Percentiles rank a stretch among this genome's conserved stretches.
Conservation (phyloP, 2,113 vertebrate genomes). For the Miniopterus natalensis region DNA sequence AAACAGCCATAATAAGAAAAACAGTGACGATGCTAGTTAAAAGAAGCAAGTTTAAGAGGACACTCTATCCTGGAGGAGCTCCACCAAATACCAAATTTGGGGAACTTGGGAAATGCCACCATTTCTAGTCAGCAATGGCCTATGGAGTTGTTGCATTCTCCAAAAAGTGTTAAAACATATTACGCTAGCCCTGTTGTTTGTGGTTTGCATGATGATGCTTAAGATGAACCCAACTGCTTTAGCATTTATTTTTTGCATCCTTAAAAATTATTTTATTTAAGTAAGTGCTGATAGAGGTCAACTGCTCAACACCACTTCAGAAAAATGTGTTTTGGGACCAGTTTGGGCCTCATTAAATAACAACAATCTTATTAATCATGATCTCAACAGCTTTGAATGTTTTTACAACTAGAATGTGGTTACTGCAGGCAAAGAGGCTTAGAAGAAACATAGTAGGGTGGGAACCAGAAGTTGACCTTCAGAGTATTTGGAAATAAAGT, state of each 20-base stretch:
- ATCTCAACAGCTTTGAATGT: background rate
- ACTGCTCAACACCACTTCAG: background rate
- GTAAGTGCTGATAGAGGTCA: background rate
- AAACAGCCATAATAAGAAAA: conserved; percentile 16
- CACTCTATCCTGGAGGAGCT: background rate
- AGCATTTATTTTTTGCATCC: background rate
- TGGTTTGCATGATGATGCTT: background rate
- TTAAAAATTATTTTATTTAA: conserved; percentile 65
- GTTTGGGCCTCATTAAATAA: background rate
- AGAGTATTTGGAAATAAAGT: background rate
- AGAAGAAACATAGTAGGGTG: background rate
- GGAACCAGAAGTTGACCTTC: background rate
- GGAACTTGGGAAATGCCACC: conserved; percentile 42
- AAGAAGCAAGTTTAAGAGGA: conserved; percentile 7
- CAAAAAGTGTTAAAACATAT: conserved; percentile 1
- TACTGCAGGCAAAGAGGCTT: background rate
- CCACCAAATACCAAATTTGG: background rate
- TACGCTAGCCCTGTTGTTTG: background rate
- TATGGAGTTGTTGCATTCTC: background rate
- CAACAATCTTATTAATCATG: background rate
- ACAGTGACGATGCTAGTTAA: background rate
- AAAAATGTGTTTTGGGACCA: background rate
- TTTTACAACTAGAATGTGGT: conserved; percentile 4
- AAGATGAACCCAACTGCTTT: conserved; percentile 8
- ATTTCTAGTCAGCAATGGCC: background rate